A percentile compares a stretch with the other conserved stretches of the same genome.
phyloP scores from a whole-genome alignment of 2,113 vertebrate species.

The Pterocles gutturalis region DNA sequence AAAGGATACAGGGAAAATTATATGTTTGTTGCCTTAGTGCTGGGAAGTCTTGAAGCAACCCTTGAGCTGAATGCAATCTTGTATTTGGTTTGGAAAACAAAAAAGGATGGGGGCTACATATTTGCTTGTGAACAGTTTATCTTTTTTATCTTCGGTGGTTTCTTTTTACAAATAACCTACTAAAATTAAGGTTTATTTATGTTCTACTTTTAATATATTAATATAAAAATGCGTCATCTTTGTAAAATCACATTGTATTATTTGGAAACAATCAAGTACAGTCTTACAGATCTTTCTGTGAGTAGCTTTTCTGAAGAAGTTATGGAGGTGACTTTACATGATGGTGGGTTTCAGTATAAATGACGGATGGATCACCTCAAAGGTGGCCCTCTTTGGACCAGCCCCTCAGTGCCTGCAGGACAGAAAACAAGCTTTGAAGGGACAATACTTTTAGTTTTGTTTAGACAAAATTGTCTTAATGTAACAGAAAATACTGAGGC shows the following conservation, averaged over 20 bases:
- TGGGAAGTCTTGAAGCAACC: not conserved
- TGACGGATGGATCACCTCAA: not conserved
- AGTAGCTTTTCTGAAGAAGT: not conserved
- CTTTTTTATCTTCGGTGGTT: not conserved
- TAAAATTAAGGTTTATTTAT: not conserved
- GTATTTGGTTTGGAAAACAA: not conserved
- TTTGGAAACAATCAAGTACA: not conserved
- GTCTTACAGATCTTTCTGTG: not conserved
- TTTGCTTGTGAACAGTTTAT: not conserved
- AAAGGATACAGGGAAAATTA: not conserved
- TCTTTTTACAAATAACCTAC: not conserved
- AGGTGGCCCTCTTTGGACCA: not conserved
- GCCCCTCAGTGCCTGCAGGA: not conserved
- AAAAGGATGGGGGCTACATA: too few relatives aligned
- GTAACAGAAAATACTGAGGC: not conserved
- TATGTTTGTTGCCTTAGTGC: not conserved
- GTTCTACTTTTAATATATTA: not conserved
- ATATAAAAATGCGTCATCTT: not conserved
- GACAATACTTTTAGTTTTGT: not conserved
- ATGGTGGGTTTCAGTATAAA: not conserved
- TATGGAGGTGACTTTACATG: not conserved
- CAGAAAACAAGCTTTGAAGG: not conserved
- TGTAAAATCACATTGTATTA: not conserved
- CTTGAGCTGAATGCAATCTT: not conserved
- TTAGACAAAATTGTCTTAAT: not conserved